Conservation (phyloP, 2,888 invertebrate species). For the Dysmachus trigonus region DNA sequence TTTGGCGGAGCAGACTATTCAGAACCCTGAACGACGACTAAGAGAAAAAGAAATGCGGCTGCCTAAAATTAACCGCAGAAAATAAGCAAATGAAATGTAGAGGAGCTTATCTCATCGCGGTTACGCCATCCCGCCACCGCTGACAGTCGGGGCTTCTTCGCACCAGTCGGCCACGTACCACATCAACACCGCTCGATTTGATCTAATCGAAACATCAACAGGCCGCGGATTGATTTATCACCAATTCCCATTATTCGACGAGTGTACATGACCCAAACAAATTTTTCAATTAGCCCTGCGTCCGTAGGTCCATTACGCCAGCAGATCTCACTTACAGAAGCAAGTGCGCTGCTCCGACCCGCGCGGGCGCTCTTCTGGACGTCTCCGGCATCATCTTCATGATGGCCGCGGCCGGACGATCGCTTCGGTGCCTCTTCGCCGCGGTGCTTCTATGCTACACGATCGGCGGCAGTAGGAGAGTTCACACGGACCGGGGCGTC, state of each 20-base stretch:
- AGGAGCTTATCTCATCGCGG: neutral
- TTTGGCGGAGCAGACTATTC: neutral
- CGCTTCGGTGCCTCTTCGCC: neutral
- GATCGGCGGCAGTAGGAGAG: slow-evolving; percentile 12
- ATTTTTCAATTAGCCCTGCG: slow-evolving; percentile 47
- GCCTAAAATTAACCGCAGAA: slow-evolving; percentile 4
- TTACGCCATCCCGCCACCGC: neutral
- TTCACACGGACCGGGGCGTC: slow-evolving; percentile 5
- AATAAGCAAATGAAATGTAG: slow-evolving; percentile 21
- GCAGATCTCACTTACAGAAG: slow-evolving; percentile 9
- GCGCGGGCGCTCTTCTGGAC: neutral
- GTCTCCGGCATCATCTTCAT: slow-evolving; percentile 11
- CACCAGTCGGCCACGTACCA: neutral
- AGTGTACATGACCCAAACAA: slow-evolving; percentile 45
- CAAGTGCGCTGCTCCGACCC: neutral
- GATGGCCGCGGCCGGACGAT: neutral
- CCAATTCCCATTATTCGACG: slow-evolving; percentile 47
- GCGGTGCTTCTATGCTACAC: neutral
- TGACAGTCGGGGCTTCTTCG: neutral
- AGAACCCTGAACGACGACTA: too few relatives aligned
- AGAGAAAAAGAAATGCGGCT: neutral
- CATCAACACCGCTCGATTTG: slow-evolving; percentile 11
- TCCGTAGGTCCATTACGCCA: slow-evolving; percentile 36
- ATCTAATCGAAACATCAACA: slow-evolving; percentile 47
- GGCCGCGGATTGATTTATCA: slow-evolving; percentile 48